phyloP scores from a whole-genome alignment of 2,888 invertebrate genomes.

The Drosophila barbarae region DNA sequence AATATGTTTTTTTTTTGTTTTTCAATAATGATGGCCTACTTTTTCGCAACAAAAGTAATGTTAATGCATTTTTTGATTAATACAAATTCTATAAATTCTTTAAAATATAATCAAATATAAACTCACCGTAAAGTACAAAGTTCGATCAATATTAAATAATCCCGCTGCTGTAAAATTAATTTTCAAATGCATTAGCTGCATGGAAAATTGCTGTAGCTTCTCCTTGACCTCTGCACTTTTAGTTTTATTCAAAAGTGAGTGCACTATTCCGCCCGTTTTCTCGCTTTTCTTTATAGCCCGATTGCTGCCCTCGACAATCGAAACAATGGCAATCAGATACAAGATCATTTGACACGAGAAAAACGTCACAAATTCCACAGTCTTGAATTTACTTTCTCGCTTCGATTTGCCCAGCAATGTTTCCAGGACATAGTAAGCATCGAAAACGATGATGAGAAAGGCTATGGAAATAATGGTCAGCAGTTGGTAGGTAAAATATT shows the following conservation, averaged over 20 bases:
- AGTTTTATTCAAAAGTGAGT: conserved; percentile 75
- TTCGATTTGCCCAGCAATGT: conserved; percentile 77
- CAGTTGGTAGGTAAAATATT: conserved; percentile 79
- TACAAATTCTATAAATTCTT: neutral
- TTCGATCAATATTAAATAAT: conserved; percentile 79
- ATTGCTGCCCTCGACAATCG: conserved; percentile 79
- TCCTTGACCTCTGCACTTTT: conserved; percentile 75
- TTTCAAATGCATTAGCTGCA: conserved; percentile 79
- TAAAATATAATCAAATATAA: neutral
- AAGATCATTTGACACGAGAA: conserved; percentile 79
- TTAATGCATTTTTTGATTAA: no score
- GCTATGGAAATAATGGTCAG: conserved; percentile 79
- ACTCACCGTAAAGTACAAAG: conserved; percentile 79
- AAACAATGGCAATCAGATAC: conserved; percentile 78
- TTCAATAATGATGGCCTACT: neutral
- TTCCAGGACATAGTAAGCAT: conserved; percentile 79
- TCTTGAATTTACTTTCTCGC: conserved; percentile 78
- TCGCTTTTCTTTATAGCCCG: conserved; percentile 78
- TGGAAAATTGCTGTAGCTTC: conserved; percentile 78
- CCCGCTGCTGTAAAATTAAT: conserved; percentile 80
- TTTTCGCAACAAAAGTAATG: neutral
- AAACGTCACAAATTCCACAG: conserved; percentile 78
- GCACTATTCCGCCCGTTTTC: conserved; percentile 78
- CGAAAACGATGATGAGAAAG: conserved; percentile 79
- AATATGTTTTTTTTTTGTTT: neutral